A percentile compares a stretch with the other conserved stretches of the same genome.
Evolutionary conservation across 2,113 vertebrate species (phyloP).

Genomic region (Saccopteryx bilineata): DNA sequence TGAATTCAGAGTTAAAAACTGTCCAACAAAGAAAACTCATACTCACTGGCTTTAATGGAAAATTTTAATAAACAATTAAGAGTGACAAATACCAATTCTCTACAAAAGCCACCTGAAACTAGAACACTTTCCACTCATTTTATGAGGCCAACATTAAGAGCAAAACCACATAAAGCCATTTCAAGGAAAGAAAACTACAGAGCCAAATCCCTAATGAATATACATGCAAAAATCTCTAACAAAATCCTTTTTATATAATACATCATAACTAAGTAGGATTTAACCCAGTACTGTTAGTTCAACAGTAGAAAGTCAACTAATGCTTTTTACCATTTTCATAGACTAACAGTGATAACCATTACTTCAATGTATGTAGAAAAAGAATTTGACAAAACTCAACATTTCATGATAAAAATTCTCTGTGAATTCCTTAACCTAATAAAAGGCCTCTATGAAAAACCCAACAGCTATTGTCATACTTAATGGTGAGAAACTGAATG

Average conservation of each 20-base stretch:
- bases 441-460: slow-evolving; percentile 14
- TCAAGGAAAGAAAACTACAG: not conserved
- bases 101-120: not conserved
- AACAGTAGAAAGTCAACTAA: slow-evolving; percentile 13
- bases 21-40: slow-evolving; percentile 7
- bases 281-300: slow-evolving; percentile 57
- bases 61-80: slow-evolving; percentile 34
- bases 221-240: slow-evolving; percentile 34
- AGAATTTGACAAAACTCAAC: not conserved
- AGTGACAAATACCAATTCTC: not conserved
- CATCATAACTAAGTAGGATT: slow-evolving; percentile 49
- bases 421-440: not conserved
- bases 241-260: slow-evolving; percentile 57
- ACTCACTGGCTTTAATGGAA: not conserved
- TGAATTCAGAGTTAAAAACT: slow-evolving; percentile 36
- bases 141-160: slow-evolving; percentile 34
- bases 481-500: not conserved
- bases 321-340: slow-evolving; percentile 33
- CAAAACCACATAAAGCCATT: not conserved
- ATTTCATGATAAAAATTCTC: slow-evolving; percentile 4
- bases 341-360: slow-evolving; percentile 6
- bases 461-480: not conserved
- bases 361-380: slow-evolving; percentile 31
- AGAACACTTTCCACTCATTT: not conserved
- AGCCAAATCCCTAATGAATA: slow-evolving; percentile 20